Evolutionary conservation across 2,113 vertebrate species (phyloP).

Genomic region (Cinclus mexicanus): DNA sequence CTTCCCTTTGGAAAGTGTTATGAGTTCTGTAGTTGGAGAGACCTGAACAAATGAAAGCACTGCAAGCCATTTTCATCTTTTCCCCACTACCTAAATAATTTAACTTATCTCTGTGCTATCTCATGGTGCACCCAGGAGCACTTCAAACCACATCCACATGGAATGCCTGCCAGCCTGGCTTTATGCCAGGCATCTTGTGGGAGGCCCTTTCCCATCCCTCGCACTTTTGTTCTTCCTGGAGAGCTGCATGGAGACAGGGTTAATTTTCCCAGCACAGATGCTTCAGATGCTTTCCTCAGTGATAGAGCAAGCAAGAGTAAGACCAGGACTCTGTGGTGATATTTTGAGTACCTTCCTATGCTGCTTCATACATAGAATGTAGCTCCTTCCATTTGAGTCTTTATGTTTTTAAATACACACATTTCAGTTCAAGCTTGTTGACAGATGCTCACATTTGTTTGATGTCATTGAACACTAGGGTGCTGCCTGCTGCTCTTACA

Average conservation of each 20-base stretch:
- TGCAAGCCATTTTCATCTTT: not conserved
- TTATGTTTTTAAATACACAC: slow-evolving; percentile 28
- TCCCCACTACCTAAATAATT: not conserved
- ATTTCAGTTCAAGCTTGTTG: slow-evolving; percentile 41
- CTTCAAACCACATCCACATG: not conserved
- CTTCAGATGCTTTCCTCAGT: not conserved
- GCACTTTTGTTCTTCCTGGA: not conserved
- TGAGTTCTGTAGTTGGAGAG: not conserved
- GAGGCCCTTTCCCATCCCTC: not conserved
- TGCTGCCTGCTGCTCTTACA: not conserved
- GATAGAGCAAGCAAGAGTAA: not conserved
- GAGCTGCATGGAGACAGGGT: not conserved
- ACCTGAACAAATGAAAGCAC: not conserved
- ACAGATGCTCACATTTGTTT: slow-evolving; percentile 36
- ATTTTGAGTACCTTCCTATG: not conserved
- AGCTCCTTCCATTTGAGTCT: slow-evolving; percentile 49
- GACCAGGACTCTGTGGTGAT: not conserved
- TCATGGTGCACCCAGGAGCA: not conserved
- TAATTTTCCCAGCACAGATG: not conserved
- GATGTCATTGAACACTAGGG: slow-evolving; percentile 16
- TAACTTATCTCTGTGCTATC: not conserved
- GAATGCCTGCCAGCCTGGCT: not conserved
- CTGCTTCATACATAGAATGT: slow-evolving; percentile 46
- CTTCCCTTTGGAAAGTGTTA: not conserved
- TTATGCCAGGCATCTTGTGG: not conserved